Conservation (phyloP, 2,113 vertebrate species). For the Bos taurus region DNA sequence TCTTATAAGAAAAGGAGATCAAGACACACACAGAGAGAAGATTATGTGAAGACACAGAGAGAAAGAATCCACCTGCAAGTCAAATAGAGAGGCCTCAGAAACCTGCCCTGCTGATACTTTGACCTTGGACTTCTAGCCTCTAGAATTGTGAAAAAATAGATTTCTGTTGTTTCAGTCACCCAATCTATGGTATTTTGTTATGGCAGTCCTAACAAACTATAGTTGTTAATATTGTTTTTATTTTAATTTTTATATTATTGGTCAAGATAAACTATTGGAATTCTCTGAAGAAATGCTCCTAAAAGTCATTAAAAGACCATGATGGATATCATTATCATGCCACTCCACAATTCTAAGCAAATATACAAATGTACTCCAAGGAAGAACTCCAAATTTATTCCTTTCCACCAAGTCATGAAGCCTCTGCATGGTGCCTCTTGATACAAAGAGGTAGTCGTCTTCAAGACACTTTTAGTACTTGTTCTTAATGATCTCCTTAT, state of each 20-base stretch:
- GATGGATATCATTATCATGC: background rate
- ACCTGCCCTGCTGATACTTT: background rate
- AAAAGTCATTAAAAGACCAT: background rate
- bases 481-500: background rate
- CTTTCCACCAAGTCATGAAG: background rate
- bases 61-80: background rate
- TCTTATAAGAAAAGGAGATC: background rate
- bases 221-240: background rate
- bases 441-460: background rate
- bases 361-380: background rate
- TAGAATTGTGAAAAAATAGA: background rate
- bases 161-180: background rate
- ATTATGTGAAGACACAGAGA: background rate
- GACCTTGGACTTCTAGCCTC: background rate
- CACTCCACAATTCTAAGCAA: background rate
- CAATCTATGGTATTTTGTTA: background rate
- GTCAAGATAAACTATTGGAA: background rate
- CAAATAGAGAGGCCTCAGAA: background rate
- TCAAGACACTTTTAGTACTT: background rate
- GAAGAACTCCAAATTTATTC: background rate
- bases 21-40: background rate
- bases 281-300: background rate
- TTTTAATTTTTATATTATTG: background rate
- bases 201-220: background rate
- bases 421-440: background rate